Evolutionary conservation across 2,113 vertebrate species (phyloP), one percentile per base, ranked within the genome.

Genomic region (Chaenogobius annularis): DNA sequence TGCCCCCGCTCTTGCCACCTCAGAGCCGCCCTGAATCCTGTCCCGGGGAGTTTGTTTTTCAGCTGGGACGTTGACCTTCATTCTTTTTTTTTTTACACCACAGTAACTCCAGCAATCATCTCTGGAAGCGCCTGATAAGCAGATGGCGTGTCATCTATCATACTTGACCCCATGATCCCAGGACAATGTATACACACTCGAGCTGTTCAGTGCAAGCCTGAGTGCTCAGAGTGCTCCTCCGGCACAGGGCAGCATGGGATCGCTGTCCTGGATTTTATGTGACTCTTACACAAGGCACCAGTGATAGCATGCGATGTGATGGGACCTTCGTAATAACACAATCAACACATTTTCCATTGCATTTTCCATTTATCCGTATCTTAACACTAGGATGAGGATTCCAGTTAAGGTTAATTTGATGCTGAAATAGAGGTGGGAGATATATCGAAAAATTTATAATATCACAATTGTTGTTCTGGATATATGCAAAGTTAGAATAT

Each of bases 111-210:
- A 56, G 59, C 69, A 79, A 70, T 85, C 73, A 77, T 85, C 81
- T 85, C 89, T 93, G 92, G 75, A 86, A 78, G 73, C 66, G 37
- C 76, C 88, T 84, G 90, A 93, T 93, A 91, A 93, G 87, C 90
- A 89, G 78, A 84, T 88, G 87, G 83, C 78, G 85, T 83, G 81
- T 70, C 88, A 86, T 93, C 78, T 85, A 89, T 93, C 89, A 91
- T 81, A 84, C 83, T 86, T 90, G 87, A 93, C 90, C 88, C 77
- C 79, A 46, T 75, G 75, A 88, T 89, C 77, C 66, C 54, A 56
- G 79, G 63, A 82, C 78, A 85, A 68, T 81, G 83, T 82, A 84
- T 87, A 90, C 85, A 74, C 76, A 82, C 47, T 10, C 62, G 75
- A 40, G 67, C 72, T 83, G 55, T 72, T 83, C 78, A 69, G 50